Evolutionary conservation across 2,113 vertebrate genomes (phyloP).

Genomic region (Heloderma charlesbogerti): DNA sequence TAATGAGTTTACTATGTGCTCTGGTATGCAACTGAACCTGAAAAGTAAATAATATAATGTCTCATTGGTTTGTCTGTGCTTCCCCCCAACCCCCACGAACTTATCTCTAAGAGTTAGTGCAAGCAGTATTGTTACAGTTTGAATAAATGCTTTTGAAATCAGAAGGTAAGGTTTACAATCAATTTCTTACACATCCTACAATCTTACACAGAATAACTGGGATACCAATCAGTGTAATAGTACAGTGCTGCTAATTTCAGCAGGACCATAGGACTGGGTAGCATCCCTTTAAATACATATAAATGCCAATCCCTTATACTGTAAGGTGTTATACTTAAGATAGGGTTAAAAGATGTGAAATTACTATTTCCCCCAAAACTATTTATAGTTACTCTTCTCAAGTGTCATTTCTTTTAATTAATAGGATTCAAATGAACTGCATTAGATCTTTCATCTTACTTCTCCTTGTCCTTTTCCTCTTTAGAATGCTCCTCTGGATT

Average conservation of each 20-base stretch:
- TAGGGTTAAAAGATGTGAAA: not conserved
- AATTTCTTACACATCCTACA: not conserved
- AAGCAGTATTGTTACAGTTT: not conserved
- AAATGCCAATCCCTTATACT: too few relatives aligned
- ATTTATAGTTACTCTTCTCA: not conserved
- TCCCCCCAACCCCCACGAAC: not conserved
- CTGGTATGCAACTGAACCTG: slow-evolving; percentile 66
- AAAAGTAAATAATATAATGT: slow-evolving; percentile 31
- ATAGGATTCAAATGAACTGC: not conserved
- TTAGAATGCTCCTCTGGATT: slow-evolving; percentile 40
- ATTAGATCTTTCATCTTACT: slow-evolving; percentile 37
- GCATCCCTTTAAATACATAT: not conserved
- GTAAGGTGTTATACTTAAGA: not conserved
- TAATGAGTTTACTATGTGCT: slow-evolving; percentile 61
- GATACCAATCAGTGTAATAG: not conserved
- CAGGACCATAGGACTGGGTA: not conserved
- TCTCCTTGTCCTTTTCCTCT: slow-evolving; percentile 56
- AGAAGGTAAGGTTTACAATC: not conserved
- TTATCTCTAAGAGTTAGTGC: not conserved
- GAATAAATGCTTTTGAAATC: not conserved
- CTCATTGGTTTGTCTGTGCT: not conserved
- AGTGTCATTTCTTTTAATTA: not conserved
- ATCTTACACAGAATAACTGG: not conserved
- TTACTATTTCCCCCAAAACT: not conserved
- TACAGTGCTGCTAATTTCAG: not conserved